These are phyloP conservation scores for Lasioglossum marginatum DNA, from an alignment of 2,888 invertebrate genomes.

Conservation along the genomic window DNA sequence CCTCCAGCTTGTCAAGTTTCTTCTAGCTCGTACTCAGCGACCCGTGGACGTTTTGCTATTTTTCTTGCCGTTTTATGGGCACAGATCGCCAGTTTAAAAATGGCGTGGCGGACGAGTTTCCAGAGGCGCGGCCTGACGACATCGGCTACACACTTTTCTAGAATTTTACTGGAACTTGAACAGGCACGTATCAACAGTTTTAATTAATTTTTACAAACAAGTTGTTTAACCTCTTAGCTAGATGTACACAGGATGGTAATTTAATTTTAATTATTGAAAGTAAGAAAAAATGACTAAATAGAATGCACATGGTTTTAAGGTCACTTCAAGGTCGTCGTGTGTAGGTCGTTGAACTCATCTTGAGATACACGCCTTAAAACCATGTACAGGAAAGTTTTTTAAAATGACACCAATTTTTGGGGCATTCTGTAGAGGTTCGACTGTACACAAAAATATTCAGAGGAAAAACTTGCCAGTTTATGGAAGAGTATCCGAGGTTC, in stretches of 20 bases:
- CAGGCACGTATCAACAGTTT: background rate
- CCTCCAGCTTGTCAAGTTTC: conserved; percentile 4
- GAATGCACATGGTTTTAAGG: too few species aligned
- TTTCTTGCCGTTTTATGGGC: conserved; percentile 29
- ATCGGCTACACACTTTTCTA: background rate
- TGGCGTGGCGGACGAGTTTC: background rate
- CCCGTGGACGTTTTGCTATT: conserved; percentile 24
- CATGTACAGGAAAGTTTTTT: too few species aligned
- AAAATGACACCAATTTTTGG: too few species aligned
- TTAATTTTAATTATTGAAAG: too few species aligned
- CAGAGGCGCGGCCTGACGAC: background rate
- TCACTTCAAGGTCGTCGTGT: too few species aligned
- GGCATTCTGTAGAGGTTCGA: too few species aligned
- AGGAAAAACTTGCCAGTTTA: background rate
- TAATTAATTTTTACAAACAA: too few species aligned
- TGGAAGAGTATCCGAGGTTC: background rate
- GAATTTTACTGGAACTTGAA: background rate
- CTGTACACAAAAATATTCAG: background rate
- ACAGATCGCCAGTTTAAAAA: conserved; percentile 19
- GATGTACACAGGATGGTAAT: too few species aligned
- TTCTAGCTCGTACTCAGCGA: conserved; percentile 10
- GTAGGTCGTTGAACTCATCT: too few species aligned
- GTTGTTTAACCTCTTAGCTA: too few species aligned
- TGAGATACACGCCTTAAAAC: too few species aligned
- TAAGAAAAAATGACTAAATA: too few species aligned